Conservation (phyloP, 2,888 invertebrate genomes). For the Synergus gifuensis region DNA sequence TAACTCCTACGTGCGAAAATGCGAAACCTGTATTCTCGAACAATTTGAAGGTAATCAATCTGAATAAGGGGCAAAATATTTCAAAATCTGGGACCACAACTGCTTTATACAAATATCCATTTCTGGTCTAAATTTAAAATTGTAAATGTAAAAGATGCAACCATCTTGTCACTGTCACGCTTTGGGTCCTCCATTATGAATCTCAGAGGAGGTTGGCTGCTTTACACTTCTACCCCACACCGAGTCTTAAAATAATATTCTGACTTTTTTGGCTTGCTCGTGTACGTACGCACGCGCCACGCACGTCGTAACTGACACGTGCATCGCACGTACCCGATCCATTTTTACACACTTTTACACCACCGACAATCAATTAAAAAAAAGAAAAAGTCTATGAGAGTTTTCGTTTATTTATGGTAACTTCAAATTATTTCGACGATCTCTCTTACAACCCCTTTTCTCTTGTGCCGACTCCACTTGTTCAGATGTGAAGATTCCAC, state of each 20-base stretch:
- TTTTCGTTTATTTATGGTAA: not conserved
- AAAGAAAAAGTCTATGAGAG: slow-evolving; percentile 5
- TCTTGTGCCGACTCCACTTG: not conserved
- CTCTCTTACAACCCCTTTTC: not conserved
- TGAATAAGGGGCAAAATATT: not conserved
- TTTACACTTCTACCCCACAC: slow-evolving; percentile 74
- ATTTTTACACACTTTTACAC: slow-evolving; percentile 56
- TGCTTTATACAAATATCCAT: not conserved
- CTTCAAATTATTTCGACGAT: slow-evolving; percentile 2
- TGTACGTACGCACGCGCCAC: slow-evolving; percentile 64
- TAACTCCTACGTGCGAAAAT: not conserved
- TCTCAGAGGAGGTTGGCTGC: slow-evolving; percentile 76
- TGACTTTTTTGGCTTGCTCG: slow-evolving; percentile 66
- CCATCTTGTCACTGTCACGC: slow-evolving; percentile 22
- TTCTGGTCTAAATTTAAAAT: slow-evolving; percentile 1
- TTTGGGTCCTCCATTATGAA: slow-evolving; percentile 60
- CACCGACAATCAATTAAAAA: slow-evolving; percentile 35
- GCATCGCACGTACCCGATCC: slow-evolving; percentile 71
- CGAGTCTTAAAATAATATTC: slow-evolving; percentile 77
- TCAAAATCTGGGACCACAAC: not conserved
- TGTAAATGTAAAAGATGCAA: not conserved
- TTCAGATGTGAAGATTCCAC: not conserved
- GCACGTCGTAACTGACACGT: slow-evolving; percentile 68
- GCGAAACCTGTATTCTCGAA: not conserved
- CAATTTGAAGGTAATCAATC: not conserved